phyloP scores from a whole-genome alignment of 2,797 vertebrate species.

The Pipistrellus nathusii region DNA sequence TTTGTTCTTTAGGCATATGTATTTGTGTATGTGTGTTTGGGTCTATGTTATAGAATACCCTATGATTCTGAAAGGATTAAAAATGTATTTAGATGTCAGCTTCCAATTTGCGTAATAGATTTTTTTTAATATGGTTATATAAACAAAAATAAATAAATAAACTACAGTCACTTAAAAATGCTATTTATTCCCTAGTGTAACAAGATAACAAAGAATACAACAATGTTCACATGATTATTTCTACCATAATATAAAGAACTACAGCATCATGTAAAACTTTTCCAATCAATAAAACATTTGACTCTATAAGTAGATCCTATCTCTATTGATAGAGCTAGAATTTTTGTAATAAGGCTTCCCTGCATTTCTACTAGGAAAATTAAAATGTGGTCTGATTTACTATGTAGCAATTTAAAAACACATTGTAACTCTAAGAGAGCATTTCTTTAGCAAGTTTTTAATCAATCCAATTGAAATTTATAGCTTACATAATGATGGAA shows the following conservation, averaged over 20 bases:
- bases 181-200: background rate
- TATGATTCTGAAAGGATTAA: background rate
- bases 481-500: background rate
- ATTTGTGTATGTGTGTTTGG: no score
- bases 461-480: slow-evolving; percentile 16
- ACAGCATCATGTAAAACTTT: background rate
- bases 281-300: background rate
- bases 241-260: background rate
- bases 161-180: background rate
- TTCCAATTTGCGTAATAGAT: background rate
- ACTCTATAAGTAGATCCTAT: background rate
- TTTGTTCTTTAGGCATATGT: background rate
- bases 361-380: background rate
- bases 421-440: background rate
- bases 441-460: slow-evolving; percentile 39
- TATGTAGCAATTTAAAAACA: background rate
- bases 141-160: slow-evolving; percentile 27
- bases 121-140: background rate
- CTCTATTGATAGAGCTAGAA: background rate
- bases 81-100: slow-evolving; percentile 18
- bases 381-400: slow-evolving; percentile 19
- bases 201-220: background rate
- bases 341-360: slow-evolving; percentile 7
- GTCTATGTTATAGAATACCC: background rate
- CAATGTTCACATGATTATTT: background rate